phyloP scores from a whole-genome alignment of 1,140 invertebrate genomes.

The Trissolcus basalis region DNA sequence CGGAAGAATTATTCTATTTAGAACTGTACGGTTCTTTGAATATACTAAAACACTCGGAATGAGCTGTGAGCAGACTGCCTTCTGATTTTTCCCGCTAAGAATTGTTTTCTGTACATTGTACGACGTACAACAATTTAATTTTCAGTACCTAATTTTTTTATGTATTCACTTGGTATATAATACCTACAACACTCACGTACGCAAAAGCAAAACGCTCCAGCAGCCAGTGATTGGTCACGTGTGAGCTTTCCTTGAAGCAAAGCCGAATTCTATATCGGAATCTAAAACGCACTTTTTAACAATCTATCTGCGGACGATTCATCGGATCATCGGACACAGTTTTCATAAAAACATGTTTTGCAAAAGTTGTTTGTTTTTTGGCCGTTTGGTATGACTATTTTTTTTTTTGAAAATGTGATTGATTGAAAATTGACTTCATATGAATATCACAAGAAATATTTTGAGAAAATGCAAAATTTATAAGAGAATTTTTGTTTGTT shows the following conservation, averaged over 20 bases:
- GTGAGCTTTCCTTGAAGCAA: conserved; percentile 63
- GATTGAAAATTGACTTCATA: too few species aligned
- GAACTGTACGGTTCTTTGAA: conserved; percentile 13
- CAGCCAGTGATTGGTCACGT: conserved; percentile 73
- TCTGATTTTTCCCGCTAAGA: conserved; percentile 11
- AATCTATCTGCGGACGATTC: too few species aligned
- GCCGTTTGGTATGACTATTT: too few species aligned
- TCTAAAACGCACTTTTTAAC: conserved; percentile 11
- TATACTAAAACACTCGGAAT: conserved; percentile 19
- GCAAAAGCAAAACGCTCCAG: conserved; percentile 67
- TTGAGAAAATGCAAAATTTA: too few species aligned
- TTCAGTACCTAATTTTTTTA: conserved; percentile 33
- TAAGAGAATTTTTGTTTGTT: too few species aligned
- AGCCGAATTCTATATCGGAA: conserved; percentile 25
- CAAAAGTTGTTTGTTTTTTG: too few species aligned
- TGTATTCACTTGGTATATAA: conserved; percentile 44
- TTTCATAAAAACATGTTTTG: too few species aligned
- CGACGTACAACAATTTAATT: conserved; percentile 49
- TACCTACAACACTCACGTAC: conserved; percentile 36
- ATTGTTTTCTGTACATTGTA: conserved; percentile 34
- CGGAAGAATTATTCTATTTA: neutral
- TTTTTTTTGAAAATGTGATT: too few species aligned
- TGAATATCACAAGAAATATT: too few species aligned
- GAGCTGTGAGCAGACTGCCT: conserved; percentile 22
- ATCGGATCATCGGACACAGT: too few species aligned